These are phyloP conservation scores for Murina feae DNA, from an alignment of 2,113 vertebrate species.

Conservation along the genomic window DNA sequence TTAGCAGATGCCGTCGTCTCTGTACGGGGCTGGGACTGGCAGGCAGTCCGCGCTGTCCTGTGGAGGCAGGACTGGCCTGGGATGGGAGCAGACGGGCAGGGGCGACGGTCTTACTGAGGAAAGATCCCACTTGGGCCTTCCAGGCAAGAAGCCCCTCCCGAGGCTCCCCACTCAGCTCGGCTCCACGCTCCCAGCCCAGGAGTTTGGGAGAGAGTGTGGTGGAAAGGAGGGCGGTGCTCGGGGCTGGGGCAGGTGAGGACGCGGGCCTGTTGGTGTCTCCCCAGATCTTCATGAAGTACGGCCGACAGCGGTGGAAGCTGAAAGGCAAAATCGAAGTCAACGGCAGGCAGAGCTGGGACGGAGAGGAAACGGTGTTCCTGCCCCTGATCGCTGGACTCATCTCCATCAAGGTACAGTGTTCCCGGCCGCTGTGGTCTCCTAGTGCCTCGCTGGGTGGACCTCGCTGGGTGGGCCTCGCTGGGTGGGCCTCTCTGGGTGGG, in stretches of 20 bases:
- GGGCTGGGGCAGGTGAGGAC: rapidly evolving
- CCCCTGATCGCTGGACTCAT: slow-evolving; percentile 94
- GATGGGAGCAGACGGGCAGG: background rate
- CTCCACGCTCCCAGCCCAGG: background rate
- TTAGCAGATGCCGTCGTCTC: background rate
- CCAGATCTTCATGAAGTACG: slow-evolving; percentile 97
- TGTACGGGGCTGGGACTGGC: background rate
- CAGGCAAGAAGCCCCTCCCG: background rate
- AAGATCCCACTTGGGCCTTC: no score
- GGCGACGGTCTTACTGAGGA: background rate
- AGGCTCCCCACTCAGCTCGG: rapidly evolving
- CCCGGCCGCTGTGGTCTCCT: rapidly evolving
- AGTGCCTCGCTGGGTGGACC: rapidly evolving
- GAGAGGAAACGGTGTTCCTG: slow-evolving; percentile 94
- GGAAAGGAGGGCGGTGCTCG: rapidly evolving
- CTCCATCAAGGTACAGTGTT: slow-evolving; percentile 91
- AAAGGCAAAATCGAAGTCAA: slow-evolving; percentile 97
- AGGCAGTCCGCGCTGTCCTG: background rate
- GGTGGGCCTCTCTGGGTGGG: rapidly evolving
- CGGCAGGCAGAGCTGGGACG: slow-evolving; percentile 97
- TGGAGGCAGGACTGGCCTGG: background rate
- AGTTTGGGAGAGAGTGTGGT: background rate
- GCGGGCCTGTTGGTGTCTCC: background rate
- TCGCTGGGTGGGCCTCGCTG: no score
- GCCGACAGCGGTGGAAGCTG: slow-evolving; percentile 96